Evolutionary conservation across 2,888 invertebrate species (phyloP).

Genomic region (Clepsis dumicolana): DNA sequence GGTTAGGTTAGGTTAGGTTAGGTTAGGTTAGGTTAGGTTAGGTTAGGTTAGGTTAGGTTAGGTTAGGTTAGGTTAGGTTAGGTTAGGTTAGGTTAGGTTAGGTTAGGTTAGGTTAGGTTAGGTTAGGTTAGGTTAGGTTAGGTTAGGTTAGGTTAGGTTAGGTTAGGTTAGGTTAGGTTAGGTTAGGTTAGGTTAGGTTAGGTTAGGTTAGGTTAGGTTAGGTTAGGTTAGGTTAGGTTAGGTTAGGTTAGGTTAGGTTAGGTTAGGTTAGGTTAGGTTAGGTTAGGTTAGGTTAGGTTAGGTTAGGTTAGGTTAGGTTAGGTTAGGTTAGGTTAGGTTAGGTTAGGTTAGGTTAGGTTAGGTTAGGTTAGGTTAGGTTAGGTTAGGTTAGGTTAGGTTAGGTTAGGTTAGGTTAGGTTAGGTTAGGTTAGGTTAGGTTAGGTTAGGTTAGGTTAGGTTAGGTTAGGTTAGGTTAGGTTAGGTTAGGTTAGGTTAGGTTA

Average conservation of each 20-base stretch:
- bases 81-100: no score
- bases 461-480: constrained; percentile 30
- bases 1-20: constrained; percentile 33
- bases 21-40: constrained; percentile 25
- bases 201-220: constrained; percentile 25
- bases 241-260: constrained; percentile 46
- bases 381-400: constrained; percentile 17
- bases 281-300: constrained; percentile 25
- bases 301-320: constrained; percentile 39
- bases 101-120: constrained; percentile 39
- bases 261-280: constrained; percentile 40
- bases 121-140: constrained; percentile 39
- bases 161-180: constrained; percentile 43
- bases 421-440: neutral
- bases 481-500: constrained; percentile 39
- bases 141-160: no score
- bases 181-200: constrained; percentile 27
- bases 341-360: constrained; percentile 34
- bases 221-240: constrained; percentile 28
- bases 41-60: neutral
- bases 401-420: constrained; percentile 15
- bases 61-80: no score
- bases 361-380: constrained; percentile 17
- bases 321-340: constrained; percentile 40
- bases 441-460: constrained; percentile 32